Evolutionary conservation across 2,797 vertebrate genomes (phyloP).

Genomic region (Alectoris magna): DNA sequence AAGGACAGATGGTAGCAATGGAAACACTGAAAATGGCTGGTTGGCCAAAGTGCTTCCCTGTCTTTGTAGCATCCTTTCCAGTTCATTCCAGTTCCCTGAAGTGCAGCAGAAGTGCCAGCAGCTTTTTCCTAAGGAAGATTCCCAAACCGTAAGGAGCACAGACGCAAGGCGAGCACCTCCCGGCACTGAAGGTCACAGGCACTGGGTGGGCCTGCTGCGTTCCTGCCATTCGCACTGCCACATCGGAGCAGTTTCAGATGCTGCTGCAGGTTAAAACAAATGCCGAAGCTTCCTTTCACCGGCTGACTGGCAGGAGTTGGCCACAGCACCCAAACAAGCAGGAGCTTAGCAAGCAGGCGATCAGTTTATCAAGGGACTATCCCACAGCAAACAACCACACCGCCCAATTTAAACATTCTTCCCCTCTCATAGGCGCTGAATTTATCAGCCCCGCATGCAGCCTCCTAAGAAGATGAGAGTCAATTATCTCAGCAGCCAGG

Average conservation of each 20-base stretch:
- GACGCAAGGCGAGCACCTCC: accelerated
- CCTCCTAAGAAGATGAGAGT: background rate
- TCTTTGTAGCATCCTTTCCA: background rate
- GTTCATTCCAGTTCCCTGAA: constrained; percentile 5
- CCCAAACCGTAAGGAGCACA: background rate
- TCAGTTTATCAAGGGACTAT: background rate
- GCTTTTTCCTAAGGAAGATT: background rate
- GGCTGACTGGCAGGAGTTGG: background rate
- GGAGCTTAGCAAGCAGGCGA: background rate
- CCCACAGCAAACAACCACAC: background rate
- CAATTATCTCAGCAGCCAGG: accelerated
- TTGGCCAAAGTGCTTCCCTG: constrained; percentile 19
- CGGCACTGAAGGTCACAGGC: background rate
- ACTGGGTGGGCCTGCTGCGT: background rate
- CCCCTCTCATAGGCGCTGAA: background rate
- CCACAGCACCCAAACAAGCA: background rate
- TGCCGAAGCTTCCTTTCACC: background rate
- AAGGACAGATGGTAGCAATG: constrained; percentile 38
- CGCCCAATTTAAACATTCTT: background rate
- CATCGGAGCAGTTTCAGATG: background rate
- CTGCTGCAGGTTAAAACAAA: background rate
- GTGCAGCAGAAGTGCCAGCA: background rate
- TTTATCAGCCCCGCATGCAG: background rate
- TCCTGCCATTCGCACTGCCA: background rate
- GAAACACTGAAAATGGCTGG: constrained; percentile 7